Conservation (phyloP, 2,888 invertebrate genomes). For the Ochropleura leucogaster region DNA sequence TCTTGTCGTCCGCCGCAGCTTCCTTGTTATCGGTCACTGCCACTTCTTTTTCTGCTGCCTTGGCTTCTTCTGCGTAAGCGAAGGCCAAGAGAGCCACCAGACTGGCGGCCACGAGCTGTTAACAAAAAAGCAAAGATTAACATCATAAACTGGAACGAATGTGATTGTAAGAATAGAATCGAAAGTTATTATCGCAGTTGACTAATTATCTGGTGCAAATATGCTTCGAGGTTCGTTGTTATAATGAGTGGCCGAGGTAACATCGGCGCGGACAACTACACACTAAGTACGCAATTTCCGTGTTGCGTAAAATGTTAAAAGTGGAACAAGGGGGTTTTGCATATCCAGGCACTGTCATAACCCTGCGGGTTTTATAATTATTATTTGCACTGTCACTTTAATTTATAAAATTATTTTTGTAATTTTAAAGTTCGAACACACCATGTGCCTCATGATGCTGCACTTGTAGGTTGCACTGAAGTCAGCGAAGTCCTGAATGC, state of each 20-base stretch:
- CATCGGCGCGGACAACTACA: conserved; percentile 69
- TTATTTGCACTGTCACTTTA: conserved; percentile 74
- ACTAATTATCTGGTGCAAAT: conserved; percentile 77
- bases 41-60: conserved; percentile 90
- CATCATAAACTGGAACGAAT: conserved; percentile 67
- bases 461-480: conserved; percentile 89
- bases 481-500: conserved; percentile 89
- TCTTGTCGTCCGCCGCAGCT: conserved; percentile 91
- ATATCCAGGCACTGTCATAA: conserved; percentile 71
- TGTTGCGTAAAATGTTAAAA: conserved; percentile 74
- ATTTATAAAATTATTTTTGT: conserved; percentile 48
- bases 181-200: conserved; percentile 75
- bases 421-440: conserved; percentile 78
- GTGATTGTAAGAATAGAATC: conserved; percentile 68
- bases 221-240: conserved; percentile 66
- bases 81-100: conserved; percentile 92
- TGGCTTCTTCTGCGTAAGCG: conserved; percentile 90
- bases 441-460: conserved; percentile 90
- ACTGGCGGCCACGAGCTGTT: conserved; percentile 91
- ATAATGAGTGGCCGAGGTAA: conserved; percentile 76
- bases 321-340: conserved; percentile 73
- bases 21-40: conserved; percentile 90
- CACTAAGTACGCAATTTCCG: conserved; percentile 81
- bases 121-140: conserved; percentile 64
- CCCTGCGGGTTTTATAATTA: conserved; percentile 60